phyloP scores from a whole-genome alignment of 2,113 vertebrate species.

The Pomatostomus ruficeps region DNA sequence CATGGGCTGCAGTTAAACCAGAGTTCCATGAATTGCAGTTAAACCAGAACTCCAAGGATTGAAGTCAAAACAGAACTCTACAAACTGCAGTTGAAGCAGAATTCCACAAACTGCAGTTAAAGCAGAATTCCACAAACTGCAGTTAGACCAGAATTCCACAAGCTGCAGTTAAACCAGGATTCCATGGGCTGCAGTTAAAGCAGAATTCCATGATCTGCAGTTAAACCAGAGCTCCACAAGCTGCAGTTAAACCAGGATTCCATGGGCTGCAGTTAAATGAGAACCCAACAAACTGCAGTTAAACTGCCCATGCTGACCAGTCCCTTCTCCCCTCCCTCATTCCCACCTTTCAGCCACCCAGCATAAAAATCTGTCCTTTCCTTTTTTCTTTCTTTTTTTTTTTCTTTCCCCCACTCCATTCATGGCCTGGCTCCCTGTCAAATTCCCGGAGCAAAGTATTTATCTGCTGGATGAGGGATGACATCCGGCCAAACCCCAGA shows the following conservation, averaged over 20 bases:
- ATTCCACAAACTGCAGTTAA: rapidly evolving
- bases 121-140: rapidly evolving
- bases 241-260: neutral
- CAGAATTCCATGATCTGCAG: rapidly evolving
- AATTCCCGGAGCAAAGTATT: slow-evolving; percentile 1
- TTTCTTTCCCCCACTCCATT: rapidly evolving
- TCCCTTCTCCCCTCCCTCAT: neutral
- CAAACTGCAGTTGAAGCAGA: rapidly evolving
- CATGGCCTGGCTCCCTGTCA: slow-evolving; percentile 41
- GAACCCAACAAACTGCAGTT: no score
- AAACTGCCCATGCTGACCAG: no score
- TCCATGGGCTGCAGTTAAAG: neutral
- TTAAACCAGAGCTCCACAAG: neutral
- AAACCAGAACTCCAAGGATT: rapidly evolving
- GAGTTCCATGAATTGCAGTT: rapidly evolving
- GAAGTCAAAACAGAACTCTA: neutral
- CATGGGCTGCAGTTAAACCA: neutral
- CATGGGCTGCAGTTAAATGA: neutral
- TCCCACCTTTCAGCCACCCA: neutral
- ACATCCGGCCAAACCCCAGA: slow-evolving; percentile 29
- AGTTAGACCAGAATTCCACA: rapidly evolving
- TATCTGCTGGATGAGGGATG: slow-evolving; percentile 45
- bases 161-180: neutral
- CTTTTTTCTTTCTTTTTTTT: neutral
- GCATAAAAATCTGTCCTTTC: neutral